Evolutionary conservation across 2,113 vertebrate genomes (phyloP).

Genomic region (Pangasianodon gigas): DNA sequence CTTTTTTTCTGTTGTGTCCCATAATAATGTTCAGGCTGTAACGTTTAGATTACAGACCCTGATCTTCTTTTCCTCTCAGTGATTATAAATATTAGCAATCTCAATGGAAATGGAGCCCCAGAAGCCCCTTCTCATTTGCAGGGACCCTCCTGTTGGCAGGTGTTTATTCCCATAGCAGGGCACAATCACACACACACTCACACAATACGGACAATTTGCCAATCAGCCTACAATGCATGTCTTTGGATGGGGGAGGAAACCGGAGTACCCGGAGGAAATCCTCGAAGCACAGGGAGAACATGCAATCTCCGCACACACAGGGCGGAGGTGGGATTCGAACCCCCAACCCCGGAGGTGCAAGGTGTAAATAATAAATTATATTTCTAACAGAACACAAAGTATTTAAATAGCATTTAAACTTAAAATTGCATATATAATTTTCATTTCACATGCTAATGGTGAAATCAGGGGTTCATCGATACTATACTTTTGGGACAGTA

Average conservation of each 20-base stretch:
- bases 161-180: no score
- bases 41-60: neutral
- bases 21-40: neutral
- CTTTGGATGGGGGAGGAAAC: no score
- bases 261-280: no score
- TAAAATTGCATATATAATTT: neutral
- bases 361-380: neutral
- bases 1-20: slow-evolving; percentile 2
- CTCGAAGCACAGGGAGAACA: no score
- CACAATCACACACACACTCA: no score
- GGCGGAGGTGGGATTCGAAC: no score
- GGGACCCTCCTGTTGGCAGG: neutral
- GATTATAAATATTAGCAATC: neutral
- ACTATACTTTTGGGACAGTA: neutral
- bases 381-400: neutral
- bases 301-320: no score
- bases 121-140: neutral
- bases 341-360: no score
- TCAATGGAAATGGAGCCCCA: neutral
- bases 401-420: neutral
- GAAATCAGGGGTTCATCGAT: neutral
- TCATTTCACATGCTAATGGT: neutral
- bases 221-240: no score
- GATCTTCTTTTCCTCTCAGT: neutral
- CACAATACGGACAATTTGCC: no score